A percentile compares a stretch with the other conserved stretches of the same genome.
Evolutionary conservation across 2,797 vertebrate species (phyloP).

Genomic region (Danio tinwini): DNA sequence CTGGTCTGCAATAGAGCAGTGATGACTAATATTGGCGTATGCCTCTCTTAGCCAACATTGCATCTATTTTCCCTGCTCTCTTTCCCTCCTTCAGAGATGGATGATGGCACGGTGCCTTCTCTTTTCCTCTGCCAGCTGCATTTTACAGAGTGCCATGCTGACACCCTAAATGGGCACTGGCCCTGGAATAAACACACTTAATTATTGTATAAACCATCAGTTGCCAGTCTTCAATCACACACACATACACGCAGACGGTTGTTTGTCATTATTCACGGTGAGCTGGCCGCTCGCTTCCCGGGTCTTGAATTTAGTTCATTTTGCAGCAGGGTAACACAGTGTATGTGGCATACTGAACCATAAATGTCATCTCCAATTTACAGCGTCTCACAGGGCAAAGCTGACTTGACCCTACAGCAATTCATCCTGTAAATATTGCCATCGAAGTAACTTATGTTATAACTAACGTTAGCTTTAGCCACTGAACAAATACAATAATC

Average conservation of each 20-base stretch:
- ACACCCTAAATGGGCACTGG: constrained; percentile 40
- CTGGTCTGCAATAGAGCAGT: not conserved
- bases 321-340: constrained; percentile 10
- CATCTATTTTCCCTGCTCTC: constrained; percentile 14
- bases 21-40: constrained; percentile 29
- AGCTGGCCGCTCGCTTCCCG: constrained; percentile 7
- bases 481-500: not conserved
- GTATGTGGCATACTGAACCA: constrained; percentile 30
- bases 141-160: constrained; percentile 29
- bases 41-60: not conserved
- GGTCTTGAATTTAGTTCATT: constrained; percentile 42
- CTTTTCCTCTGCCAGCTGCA: constrained; percentile 36
- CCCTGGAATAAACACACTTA: constrained; percentile 49
- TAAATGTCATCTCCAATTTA: constrained; percentile 36
- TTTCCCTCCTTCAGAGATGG: constrained; percentile 18
- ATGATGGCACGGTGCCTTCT: constrained; percentile 35
- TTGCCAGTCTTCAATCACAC: constrained; percentile 50
- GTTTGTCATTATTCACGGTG: constrained; percentile 34
- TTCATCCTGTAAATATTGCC: not conserved
- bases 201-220: constrained; percentile 52
- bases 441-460: constrained; percentile 17
- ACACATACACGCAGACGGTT: constrained; percentile 20
- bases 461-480: constrained; percentile 4
- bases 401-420: not conserved
- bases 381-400: constrained; percentile 26